These are phyloP conservation scores for Eudemis profundana DNA, from an alignment of 2,888 invertebrate genomes.

Conservation along the genomic window DNA sequence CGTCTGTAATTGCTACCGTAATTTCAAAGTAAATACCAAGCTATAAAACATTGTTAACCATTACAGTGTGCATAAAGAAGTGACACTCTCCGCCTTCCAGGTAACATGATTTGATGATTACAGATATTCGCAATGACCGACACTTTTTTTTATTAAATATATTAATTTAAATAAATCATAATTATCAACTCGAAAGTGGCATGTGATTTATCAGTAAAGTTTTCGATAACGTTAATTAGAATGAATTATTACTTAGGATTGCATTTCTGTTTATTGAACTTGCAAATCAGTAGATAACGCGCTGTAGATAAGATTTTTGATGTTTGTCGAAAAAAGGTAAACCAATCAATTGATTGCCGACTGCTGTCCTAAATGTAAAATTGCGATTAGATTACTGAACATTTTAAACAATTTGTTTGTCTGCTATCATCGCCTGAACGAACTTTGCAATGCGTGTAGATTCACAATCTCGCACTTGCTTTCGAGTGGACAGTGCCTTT, in stretches of 20 bases:
- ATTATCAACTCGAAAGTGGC: neutral
- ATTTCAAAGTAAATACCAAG: neutral
- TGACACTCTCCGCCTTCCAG: neutral
- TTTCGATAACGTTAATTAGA: neutral
- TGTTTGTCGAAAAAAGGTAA: neutral
- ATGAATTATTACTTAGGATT: constrained; percentile 6
- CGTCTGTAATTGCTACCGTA: constrained; percentile 21
- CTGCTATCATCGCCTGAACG: no score
- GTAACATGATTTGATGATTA: no score
- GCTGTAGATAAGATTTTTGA: constrained; percentile 7
- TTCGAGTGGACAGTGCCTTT: neutral
- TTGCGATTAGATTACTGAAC: neutral
- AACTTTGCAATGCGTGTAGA: neutral
- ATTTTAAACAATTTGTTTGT: no score
- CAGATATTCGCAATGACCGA: no score
- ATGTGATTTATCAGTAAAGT: neutral
- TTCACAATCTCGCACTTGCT: neutral
- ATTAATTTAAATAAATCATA: no score
- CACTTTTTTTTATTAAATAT: neutral
- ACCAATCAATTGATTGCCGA: neutral
- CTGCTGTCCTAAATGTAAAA: neutral
- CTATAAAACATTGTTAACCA: neutral
- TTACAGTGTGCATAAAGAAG: neutral
- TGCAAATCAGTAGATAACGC: constrained; percentile 6
- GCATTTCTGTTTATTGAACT: constrained; percentile 14